A percentile compares a stretch with the other conserved stretches of the same genome.
Conservation (phyloP, 2,888 invertebrate species). For the Chromoteleia sp. region DNA sequence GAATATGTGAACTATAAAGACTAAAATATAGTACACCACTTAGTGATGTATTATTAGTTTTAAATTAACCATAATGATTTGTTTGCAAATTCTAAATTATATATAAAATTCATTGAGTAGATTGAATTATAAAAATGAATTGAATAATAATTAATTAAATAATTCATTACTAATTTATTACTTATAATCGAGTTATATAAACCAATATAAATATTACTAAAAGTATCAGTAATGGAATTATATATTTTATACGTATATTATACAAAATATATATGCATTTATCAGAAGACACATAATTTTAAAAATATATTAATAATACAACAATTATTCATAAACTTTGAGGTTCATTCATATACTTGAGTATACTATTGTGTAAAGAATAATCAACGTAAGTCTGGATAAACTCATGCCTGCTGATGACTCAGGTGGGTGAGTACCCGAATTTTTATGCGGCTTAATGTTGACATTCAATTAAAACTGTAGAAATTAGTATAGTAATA, state of each 20-base stretch:
- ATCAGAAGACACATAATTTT: constrained; percentile 3
- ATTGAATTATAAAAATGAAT: too few species aligned
- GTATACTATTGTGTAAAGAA: constrained; percentile 53
- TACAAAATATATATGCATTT: constrained; percentile 13
- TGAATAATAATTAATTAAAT: too few species aligned
- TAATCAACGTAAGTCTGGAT: constrained; percentile 74
- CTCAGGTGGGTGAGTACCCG: constrained; percentile 83
- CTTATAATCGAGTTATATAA: neutral
- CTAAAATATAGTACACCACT: too few species aligned
- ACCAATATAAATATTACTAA: neutral
- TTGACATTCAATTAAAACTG: constrained; percentile 65
- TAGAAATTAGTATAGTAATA: constrained; percentile 71
- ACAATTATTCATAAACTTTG: constrained; percentile 12
- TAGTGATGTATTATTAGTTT: too few species aligned
- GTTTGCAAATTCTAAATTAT: too few species aligned
- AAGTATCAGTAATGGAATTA: neutral
- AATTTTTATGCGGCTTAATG: constrained; percentile 72
- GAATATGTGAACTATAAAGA: too few species aligned
- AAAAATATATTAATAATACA: neutral
- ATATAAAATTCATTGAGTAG: too few species aligned
- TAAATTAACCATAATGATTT: too few species aligned
- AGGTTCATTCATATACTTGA: neutral
- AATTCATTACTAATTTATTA: neutral
- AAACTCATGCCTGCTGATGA: constrained; percentile 83
- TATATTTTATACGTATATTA: neutral